These are phyloP conservation scores for Rosalia funebris DNA, from an alignment of 2,888 invertebrate species.

Conservation along the genomic window DNA sequence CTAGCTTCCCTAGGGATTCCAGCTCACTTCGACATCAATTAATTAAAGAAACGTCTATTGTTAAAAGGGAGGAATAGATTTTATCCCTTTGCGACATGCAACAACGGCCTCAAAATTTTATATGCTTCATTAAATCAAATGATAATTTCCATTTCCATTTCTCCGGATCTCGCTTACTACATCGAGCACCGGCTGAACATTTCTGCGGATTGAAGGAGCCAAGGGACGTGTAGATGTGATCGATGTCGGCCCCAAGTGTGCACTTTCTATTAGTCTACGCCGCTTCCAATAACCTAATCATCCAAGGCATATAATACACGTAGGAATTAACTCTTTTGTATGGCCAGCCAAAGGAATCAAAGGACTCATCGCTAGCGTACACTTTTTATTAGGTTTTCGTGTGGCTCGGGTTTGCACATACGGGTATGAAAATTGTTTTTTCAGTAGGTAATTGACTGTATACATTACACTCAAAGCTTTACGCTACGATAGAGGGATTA, in stretches of 20 bases:
- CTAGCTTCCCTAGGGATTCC: too few relatives aligned
- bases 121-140: too few relatives aligned
- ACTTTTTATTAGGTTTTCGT: constrained; percentile 28
- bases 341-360: constrained; percentile 26
- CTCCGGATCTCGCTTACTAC: too few relatives aligned
- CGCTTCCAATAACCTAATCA: constrained; percentile 56
- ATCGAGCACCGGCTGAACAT: constrained; percentile 9
- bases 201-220: constrained; percentile 22
- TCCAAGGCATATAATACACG: constrained; percentile 35
- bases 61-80: too few relatives aligned
- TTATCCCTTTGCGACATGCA: too few relatives aligned
- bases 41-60: too few relatives aligned
- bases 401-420: neutral
- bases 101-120: too few relatives aligned
- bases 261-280: constrained; percentile 53
- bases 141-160: too few relatives aligned
- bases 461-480: neutral
- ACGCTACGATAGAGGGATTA: neutral
- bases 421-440: constrained; percentile 12
- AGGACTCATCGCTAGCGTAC: constrained; percentile 25
- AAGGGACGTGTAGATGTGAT: constrained; percentile 48
- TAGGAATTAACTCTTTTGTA: constrained; percentile 29
- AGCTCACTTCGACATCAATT: too few relatives aligned
- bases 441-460: constrained; percentile 10
- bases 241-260: constrained; percentile 53